phyloP scores from a whole-genome alignment of 2,888 invertebrate genomes.

The Catocala sponsa region DNA sequence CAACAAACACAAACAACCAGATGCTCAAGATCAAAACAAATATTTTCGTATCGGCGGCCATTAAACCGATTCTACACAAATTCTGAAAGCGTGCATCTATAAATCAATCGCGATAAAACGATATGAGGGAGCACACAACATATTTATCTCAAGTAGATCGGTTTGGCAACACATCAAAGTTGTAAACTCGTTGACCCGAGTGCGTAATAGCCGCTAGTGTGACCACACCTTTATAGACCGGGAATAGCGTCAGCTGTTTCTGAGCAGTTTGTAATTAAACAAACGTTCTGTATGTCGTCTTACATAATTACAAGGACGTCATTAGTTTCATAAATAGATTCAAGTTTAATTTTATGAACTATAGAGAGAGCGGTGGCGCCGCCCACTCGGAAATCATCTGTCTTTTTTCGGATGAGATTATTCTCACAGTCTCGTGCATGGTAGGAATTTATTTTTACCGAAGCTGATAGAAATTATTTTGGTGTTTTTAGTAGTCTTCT shows the following conservation, averaged over 20 bases:
- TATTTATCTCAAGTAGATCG: slow-evolving; percentile 33
- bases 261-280: slow-evolving; percentile 8
- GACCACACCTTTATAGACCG: slow-evolving; percentile 47
- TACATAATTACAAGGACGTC: slow-evolving; percentile 3
- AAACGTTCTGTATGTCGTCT: slow-evolving; percentile 2
- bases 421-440: too few relatives aligned
- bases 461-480: too few relatives aligned
- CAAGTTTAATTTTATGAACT: not conserved
- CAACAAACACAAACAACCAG: slow-evolving; percentile 24
- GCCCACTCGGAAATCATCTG: not conserved
- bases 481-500: too few relatives aligned
- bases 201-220: slow-evolving; percentile 31
- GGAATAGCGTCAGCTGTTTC: slow-evolving; percentile 54
- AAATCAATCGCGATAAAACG: slow-evolving; percentile 48
- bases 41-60: slow-evolving; percentile 37
- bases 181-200: slow-evolving; percentile 56
- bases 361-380: not conserved
- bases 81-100: slow-evolving; percentile 35
- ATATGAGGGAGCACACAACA: slow-evolving; percentile 46
- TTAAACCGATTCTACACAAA: slow-evolving; percentile 35
- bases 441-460: too few relatives aligned
- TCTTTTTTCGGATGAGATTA: slow-evolving; percentile 1
- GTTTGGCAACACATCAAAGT: slow-evolving; percentile 62
- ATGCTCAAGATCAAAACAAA: slow-evolving; percentile 31
- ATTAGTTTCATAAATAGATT: not conserved